phyloP scores from a whole-genome alignment of 2,888 invertebrate genomes.

The Odontocerum albicorne region DNA sequence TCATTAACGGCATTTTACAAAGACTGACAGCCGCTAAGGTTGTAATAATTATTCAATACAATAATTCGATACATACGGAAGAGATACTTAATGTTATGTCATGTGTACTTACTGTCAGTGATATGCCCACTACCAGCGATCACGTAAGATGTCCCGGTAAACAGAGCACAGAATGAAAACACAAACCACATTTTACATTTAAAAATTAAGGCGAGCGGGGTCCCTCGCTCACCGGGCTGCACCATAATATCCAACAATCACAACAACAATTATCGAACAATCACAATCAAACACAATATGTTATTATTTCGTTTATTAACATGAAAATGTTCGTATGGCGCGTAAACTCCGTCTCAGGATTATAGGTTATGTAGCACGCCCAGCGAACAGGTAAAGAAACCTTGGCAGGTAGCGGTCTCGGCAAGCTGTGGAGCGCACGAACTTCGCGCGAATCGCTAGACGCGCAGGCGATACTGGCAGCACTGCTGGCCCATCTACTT shows the following conservation, averaged over 20 bases:
- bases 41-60: too few relatives aligned
- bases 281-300: conserved; percentile 17
- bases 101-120: conserved; percentile 47
- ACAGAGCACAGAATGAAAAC: conserved; percentile 53
- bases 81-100: conserved; percentile 3
- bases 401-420: conserved; percentile 3
- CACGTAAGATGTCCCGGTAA: conserved; percentile 50
- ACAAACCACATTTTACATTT: conserved; percentile 59
- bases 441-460: conserved; percentile 41
- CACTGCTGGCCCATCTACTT: conserved; percentile 38
- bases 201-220: conserved; percentile 49
- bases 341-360: conserved; percentile 36
- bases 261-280: conserved; percentile 22
- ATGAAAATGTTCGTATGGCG: conserved; percentile 21
- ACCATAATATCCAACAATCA: conserved; percentile 26
- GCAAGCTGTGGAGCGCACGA: conserved; percentile 41
- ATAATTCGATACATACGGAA: conserved; percentile 3
- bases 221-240: conserved; percentile 25
- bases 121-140: conserved; percentile 46
- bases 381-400: conserved; percentile 18
- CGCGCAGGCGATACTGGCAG: conserved; percentile 8
- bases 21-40: conserved; percentile 1
- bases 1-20: conserved; percentile 9
- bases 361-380: conserved; percentile 54
- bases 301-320: conserved; percentile 6